Base-by-base conservation (phyloP, 2,797 vertebrate species). In the Lithobates pipiens region DNA sequence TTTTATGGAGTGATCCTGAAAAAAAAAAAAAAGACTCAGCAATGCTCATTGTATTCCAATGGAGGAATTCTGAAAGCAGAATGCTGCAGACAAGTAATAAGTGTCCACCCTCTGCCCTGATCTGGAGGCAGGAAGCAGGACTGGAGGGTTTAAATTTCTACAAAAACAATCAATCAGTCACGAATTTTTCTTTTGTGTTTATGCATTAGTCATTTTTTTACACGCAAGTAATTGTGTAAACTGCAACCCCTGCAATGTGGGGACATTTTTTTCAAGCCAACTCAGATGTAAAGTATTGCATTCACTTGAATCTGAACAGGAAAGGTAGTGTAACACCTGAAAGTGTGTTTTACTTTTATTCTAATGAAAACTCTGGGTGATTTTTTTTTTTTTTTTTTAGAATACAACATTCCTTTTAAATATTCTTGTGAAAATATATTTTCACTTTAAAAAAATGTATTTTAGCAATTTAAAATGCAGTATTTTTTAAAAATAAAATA, bases 121-220 rank as follows among this genome's bases (percentile, higher is more conserved):
- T 95, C 96, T 96, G 96, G 96, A 97, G 96, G 93, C 96, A 80
- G 79, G 79, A 72, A 67, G 93, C 83, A 91, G 93, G 96, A 96
- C 95, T 95, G 97, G 96, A 96, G 90, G 77, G 88, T 91, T 88
- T 89, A 86, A 80, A 90, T 91, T 91, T 90, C 91, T 92, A 91
- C 90, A 86, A 90, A 91, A 91, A 91, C 91, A 91, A 86, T 86
- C 84, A 86, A 91, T 81, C 65, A 89, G 91, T 92, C 91, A 92
- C 88, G 89, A 92, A 89, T 91, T 91, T 90, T 92, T 89, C 88
- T 88, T 23, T 89, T 86, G 86, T 88, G 29, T n/a, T 27, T 61
- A 71, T 72, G 3, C 4, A 46, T 15, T 73, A 42, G 36, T 21
- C 11, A 44, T 44, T 71, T 72, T 44, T 65, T 68, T 27, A 68